A percentile compares a stretch with the other conserved stretches of the same genome.
These are phyloP conservation scores for Allacma fusca DNA, from an alignment of 2,888 invertebrate genomes.

Conservation along the genomic window DNA sequence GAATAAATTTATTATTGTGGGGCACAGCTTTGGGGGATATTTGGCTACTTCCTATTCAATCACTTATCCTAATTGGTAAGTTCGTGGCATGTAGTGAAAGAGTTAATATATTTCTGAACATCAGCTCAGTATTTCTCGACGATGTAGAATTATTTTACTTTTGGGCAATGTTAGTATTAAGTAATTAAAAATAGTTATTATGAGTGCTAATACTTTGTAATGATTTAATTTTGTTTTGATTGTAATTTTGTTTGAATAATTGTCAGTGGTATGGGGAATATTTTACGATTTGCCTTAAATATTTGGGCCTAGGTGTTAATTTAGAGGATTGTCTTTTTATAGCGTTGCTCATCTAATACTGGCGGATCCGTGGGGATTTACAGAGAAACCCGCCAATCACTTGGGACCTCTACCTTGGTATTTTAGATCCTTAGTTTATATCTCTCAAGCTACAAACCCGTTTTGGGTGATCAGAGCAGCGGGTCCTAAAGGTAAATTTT, in stretches of 20 bases:
- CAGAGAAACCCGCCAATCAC: slow-evolving; percentile 67
- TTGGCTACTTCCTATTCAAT: slow-evolving; percentile 66
- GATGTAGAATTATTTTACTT: too few species aligned
- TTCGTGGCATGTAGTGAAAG: neutral
- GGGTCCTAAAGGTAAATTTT: slow-evolving; percentile 76
- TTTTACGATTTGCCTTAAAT: too few species aligned
- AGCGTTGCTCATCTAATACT: slow-evolving; percentile 88
- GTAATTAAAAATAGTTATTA: too few species aligned
- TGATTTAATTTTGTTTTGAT: too few species aligned
- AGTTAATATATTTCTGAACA: neutral
- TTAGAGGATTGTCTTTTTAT: too few species aligned
- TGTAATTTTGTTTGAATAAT: too few species aligned
- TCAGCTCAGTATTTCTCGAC: too few species aligned
- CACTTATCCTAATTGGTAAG: slow-evolving; percentile 63
- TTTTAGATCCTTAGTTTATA: slow-evolving; percentile 77
- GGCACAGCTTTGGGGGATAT: slow-evolving; percentile 68
- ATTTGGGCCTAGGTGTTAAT: too few species aligned
- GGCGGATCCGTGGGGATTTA: slow-evolving; percentile 88
- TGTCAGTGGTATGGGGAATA: too few species aligned
- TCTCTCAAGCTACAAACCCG: slow-evolving; percentile 83
- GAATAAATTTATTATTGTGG: slow-evolving; percentile 68
- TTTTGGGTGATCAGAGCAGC: slow-evolving; percentile 88
- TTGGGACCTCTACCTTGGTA: slow-evolving; percentile 80
- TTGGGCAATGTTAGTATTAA: too few species aligned
- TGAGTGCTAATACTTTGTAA: too few species aligned